phyloP scores from a whole-genome alignment of 2,113 vertebrate genomes.

The Amphilophus citrinellus region DNA sequence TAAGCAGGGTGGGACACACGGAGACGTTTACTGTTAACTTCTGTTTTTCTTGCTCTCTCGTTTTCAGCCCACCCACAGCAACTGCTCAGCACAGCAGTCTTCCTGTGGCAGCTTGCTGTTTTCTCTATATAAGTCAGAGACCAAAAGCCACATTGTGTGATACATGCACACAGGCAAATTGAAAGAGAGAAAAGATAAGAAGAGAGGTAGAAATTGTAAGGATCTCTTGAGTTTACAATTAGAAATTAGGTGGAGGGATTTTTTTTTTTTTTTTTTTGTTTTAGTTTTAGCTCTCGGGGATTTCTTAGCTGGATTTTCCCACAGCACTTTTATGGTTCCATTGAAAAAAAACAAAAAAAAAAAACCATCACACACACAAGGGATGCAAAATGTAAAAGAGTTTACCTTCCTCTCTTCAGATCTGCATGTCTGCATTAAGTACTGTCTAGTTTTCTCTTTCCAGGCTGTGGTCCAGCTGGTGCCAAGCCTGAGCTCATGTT shows the following conservation, averaged over 20 bases:
- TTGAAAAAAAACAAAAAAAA: slow-evolving; percentile 40
- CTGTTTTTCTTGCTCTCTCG: slow-evolving; percentile 69
- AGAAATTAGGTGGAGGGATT: slow-evolving; percentile 55
- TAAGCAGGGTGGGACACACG: slow-evolving; percentile 77
- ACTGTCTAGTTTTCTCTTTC: slow-evolving; percentile 40
- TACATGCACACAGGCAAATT: slow-evolving; percentile 27
- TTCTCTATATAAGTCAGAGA: slow-evolving; percentile 71
- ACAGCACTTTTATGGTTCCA: slow-evolving; percentile 44
- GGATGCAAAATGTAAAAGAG: slow-evolving; percentile 10
- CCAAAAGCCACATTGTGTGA: slow-evolving; percentile 60
- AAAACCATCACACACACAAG: background rate
- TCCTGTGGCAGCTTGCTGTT: slow-evolving; percentile 66
- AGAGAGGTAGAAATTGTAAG: slow-evolving; percentile 31
- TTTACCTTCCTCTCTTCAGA: slow-evolving; percentile 3
- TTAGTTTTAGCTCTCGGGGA: slow-evolving; percentile 44
- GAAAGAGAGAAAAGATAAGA: slow-evolving; percentile 34
- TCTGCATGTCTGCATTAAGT: slow-evolving; percentile 13
- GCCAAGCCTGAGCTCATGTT: slow-evolving; percentile 60
- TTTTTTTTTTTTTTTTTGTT: slow-evolving; percentile 21
- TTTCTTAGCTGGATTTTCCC: slow-evolving; percentile 75
- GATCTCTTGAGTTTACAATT: slow-evolving; percentile 41
- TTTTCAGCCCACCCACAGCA: slow-evolving; percentile 77
- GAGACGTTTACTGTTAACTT: slow-evolving; percentile 74
- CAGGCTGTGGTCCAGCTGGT: slow-evolving; percentile 63
- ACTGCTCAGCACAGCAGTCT: slow-evolving; percentile 66